Base-by-base conservation (phyloP, 2,888 invertebrate species). In the Falcaria lacertinaria region DNA sequence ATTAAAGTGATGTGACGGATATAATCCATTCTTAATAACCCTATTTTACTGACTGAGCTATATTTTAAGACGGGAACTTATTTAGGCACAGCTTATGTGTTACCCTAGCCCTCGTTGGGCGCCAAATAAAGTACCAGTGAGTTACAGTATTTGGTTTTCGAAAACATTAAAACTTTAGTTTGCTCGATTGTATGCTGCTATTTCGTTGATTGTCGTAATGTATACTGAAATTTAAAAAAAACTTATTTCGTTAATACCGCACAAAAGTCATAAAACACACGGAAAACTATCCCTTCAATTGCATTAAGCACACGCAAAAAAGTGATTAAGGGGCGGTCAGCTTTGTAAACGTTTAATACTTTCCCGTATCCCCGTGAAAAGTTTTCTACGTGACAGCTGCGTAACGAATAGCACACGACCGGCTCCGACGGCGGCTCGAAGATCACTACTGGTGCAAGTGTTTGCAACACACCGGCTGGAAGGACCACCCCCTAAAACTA, bases 361-460 rank as follows among this genome's bases (percentile, higher is more conserved):
- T 79, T 76, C 66, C 65, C 74, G 75, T 74, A 73, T 71, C 73
- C 60, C 77, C 88, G 88, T 77, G 77, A 87, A 88, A 88, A 88
- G 88, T 88, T 88, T 86, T 61, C 58, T 59, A 59, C 67, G 67
- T 59, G 57, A 52, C 50, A 59, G 62, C 51, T 45, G 45, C 39
- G 25, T 33, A 15, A 44, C 44, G 52, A 45, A 39, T 33, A 28
- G 59, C 60, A 60, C 71, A 57, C 83, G 70, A 69, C 86, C 75
- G 58, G 47, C 52, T 46, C 46, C 52, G 48, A 38, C 62, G 63
- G 54, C 58, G 66, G 57, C 67, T 67, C 50, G 54, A 53, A 64
- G 70, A 71, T 69, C 69, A 88, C n/a, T n/a, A n/a, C 88, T 87
- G 74, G 68, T 71, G 73, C 70, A 74, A 71, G 58, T 55, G 64